A percentile compares a stretch with the other conserved stretches of the same genome.
Evolutionary conservation across 2,888 invertebrate species (phyloP).

Genomic region (Papilio elwesi): DNA sequence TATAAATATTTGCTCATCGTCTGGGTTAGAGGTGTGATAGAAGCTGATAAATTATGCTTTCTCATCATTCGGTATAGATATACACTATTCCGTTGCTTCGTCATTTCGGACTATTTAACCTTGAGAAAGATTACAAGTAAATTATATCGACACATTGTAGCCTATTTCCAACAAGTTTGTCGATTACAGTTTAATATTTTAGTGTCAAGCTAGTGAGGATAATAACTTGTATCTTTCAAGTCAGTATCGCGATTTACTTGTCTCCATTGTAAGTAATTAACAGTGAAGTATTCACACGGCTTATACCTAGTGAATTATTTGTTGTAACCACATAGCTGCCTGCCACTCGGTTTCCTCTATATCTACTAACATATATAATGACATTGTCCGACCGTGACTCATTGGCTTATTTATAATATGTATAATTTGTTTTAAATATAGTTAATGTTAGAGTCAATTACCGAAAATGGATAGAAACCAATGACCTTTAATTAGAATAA

Average conservation of each 20-base stretch:
- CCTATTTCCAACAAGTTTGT: no score
- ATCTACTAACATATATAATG: constrained; percentile 7
- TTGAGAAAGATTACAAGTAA: no score
- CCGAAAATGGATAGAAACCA: neutral
- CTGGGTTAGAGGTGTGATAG: no score
- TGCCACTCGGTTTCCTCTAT: constrained; percentile 15
- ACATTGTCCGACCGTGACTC: constrained; percentile 21
- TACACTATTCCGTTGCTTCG: no score
- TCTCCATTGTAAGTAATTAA: constrained; percentile 8
- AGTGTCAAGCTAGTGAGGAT: neutral
- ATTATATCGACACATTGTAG: no score
- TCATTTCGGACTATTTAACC: no score
- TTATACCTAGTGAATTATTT: neutral
- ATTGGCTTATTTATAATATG: constrained; percentile 22
- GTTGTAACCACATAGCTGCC: neutral
- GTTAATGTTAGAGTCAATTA: constrained; percentile 2
- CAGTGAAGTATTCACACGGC: constrained; percentile 9
- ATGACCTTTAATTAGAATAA: neutral
- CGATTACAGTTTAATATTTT: no score
- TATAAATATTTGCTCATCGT: no score
- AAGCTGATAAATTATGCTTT: no score
- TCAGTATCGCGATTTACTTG: constrained; percentile 23
- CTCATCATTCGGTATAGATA: no score
- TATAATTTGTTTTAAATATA: constrained; percentile 11
- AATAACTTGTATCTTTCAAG: constrained; percentile 5